A percentile compares a stretch with the other conserved stretches of the same genome.
These are phyloP conservation scores for Coecobrya sp. DNA, from an alignment of 2,888 invertebrate species.

Conservation along the genomic window DNA sequence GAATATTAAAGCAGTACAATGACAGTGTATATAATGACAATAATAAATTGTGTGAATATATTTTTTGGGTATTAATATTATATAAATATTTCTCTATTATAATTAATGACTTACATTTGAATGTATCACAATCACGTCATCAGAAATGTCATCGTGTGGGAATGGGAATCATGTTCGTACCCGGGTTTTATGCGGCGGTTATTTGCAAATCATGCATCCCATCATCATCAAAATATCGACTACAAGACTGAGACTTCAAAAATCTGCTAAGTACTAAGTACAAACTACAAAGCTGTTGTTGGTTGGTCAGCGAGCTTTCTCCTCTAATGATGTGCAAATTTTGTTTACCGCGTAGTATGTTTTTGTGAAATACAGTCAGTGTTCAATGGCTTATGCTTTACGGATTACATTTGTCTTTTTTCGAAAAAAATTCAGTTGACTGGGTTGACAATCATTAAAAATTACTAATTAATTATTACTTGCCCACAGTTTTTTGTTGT, in stretches of 20 bases:
- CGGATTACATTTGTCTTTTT: not conserved
- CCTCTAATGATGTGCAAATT: not conserved
- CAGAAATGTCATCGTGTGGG: constrained; percentile 35
- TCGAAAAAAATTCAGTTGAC: not conserved
- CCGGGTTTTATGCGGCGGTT: not conserved
- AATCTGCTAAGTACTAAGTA: not conserved
- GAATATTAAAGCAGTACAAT: constrained; percentile 21
- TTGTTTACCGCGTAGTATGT: not conserved
- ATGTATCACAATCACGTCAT: constrained; percentile 62
- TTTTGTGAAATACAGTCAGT: constrained; percentile 9
- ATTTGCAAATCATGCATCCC: not conserved
- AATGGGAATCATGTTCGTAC: not conserved
- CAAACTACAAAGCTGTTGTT: not conserved
- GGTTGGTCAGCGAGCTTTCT: not conserved
- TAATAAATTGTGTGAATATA: not conserved
- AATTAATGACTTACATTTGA: constrained; percentile 54
- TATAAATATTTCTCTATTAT: constrained; percentile 53
- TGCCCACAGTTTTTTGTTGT: no score
- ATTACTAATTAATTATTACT: no score
- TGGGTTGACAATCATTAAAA: not conserved
- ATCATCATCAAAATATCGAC: not conserved
- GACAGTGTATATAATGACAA: no score
- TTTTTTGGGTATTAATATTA: constrained; percentile 31
- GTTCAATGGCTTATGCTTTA: not conserved
- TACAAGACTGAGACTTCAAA: not conserved